Conservation (phyloP, 2,113 vertebrate species). For the Cochlearius cochlearius region DNA sequence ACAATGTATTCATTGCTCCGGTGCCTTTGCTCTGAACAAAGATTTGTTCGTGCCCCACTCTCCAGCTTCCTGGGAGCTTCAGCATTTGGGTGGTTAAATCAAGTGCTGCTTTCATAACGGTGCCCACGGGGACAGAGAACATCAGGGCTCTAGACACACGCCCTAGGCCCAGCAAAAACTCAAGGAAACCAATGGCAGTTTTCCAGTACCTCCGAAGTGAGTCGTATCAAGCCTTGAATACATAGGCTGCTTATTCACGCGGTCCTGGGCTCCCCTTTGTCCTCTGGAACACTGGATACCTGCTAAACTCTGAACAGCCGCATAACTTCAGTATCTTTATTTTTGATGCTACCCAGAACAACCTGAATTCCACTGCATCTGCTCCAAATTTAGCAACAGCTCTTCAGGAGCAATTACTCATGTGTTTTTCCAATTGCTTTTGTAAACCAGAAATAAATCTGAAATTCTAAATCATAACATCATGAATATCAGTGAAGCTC, state of each 20-base stretch:
- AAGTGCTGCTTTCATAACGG: neutral
- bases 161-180: neutral
- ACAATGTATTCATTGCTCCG: neutral
- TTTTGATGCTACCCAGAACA: neutral
- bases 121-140: neutral
- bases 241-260: neutral
- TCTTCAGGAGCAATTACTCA: slow-evolving; percentile 11
- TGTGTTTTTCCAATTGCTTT: neutral
- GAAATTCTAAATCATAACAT: neutral
- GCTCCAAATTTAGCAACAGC: neutral
- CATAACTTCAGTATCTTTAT: neutral
- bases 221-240: neutral
- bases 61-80: neutral
- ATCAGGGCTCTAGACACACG: neutral
- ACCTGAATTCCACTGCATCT: neutral
- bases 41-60: neutral
- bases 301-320: neutral
- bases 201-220: neutral
- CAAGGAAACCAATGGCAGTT: neutral
- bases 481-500: neutral
- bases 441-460: neutral
- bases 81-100: neutral
- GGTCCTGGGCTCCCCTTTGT: neutral
- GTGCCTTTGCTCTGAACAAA: neutral
- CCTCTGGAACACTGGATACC: neutral